Evolutionary conservation across 2,113 vertebrate species (phyloP).

Genomic region (Gila orcuttii): DNA sequence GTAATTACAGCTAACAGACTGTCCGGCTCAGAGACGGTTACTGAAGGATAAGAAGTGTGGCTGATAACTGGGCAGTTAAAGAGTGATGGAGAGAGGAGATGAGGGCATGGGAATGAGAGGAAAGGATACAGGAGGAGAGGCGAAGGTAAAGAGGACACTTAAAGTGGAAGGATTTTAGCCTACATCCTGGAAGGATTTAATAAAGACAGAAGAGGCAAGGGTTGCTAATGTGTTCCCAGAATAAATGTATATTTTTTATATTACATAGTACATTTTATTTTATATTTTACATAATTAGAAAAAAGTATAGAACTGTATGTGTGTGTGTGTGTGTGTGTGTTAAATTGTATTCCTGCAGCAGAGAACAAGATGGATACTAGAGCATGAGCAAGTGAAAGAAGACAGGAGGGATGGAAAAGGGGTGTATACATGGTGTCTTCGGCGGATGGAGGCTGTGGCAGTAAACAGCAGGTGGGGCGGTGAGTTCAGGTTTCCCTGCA

Average conservation of each 20-base stretch:
- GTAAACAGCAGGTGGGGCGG: slow-evolving; percentile 53
- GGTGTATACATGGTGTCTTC: slow-evolving; percentile 59
- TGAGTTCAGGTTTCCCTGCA: slow-evolving; percentile 74
- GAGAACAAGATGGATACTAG: neutral
- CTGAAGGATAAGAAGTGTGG: slow-evolving; percentile 33
- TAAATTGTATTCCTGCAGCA: too few relatives aligned
- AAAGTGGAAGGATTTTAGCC: too few relatives aligned
- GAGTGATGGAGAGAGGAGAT: neutral
- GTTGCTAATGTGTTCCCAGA: too few relatives aligned
- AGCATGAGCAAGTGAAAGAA: slow-evolving; percentile 7
- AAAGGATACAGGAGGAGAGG: neutral
- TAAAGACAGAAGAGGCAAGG: too few relatives aligned
- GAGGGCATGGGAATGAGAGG: neutral
- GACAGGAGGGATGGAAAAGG: slow-evolving; percentile 21
- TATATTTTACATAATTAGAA: too few relatives aligned
- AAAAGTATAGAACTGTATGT: too few relatives aligned
- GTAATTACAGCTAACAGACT: slow-evolving; percentile 39
- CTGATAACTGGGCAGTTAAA: slow-evolving; percentile 59
- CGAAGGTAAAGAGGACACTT: slow-evolving; percentile 39
- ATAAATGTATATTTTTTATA: neutral
- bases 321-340: too few relatives aligned
- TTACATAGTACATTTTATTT: too few relatives aligned
- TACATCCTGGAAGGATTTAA: too few relatives aligned
- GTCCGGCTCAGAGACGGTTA: neutral
- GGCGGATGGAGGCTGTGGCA: slow-evolving; percentile 38